phyloP scores from a whole-genome alignment of 2,797 vertebrate genomes.

The Helicolenus hilgendorfi region DNA sequence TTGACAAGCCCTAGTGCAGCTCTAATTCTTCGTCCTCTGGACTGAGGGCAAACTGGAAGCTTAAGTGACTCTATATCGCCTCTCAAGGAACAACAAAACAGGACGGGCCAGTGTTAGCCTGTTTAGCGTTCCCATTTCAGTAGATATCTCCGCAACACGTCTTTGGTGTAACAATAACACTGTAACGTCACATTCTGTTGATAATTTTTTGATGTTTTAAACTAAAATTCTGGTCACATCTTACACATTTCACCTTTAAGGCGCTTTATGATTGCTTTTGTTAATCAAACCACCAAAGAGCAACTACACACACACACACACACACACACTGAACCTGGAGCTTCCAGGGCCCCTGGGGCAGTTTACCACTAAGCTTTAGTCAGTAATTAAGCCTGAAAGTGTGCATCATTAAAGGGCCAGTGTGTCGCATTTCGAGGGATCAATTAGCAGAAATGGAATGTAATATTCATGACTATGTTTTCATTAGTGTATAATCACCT shows the following conservation, averaged over 20 bases:
- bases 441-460: too few species aligned
- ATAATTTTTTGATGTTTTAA: neutral
- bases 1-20: too few species aligned
- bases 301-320: neutral
- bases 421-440: too few species aligned
- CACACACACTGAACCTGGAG: neutral
- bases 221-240: neutral
- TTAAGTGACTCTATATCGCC: neutral
- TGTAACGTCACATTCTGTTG: neutral
- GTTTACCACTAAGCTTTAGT: neutral
- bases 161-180: neutral
- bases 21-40: too few species aligned
- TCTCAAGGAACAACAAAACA: neutral
- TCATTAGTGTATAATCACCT: too few species aligned
- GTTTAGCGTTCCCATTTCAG: neutral
- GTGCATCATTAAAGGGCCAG: neutral
- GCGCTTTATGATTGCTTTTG: neutral
- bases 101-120: neutral
- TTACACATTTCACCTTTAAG: neutral
- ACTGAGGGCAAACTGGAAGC: neutral
- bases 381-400: constrained; percentile 8
- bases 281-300: neutral
- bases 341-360: neutral
- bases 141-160: neutral
- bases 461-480: too few species aligned